phyloP scores from a whole-genome alignment of 2,888 invertebrate genomes.

The Ormyrus pomaceus region DNA sequence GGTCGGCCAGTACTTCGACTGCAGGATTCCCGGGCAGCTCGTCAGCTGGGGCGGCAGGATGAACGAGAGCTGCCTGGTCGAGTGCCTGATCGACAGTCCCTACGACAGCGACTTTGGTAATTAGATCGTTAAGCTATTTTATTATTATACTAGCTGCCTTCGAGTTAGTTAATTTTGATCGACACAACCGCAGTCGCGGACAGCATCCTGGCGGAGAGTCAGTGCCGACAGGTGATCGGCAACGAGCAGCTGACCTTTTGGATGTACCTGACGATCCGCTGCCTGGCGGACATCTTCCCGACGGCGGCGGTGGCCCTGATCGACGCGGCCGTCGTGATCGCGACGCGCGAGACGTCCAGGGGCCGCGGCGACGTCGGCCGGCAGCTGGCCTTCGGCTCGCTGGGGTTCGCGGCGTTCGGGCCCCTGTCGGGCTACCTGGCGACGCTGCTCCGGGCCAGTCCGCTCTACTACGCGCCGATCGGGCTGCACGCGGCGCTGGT shows the following conservation, averaged over 20 bases:
- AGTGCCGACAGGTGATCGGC: conserved; percentile 80
- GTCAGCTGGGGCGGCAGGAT: conserved; percentile 70
- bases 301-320: conserved; percentile 84
- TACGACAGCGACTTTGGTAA: conserved; percentile 72
- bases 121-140: neutral
- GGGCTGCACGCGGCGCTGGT: conserved; percentile 78
- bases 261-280: conserved; percentile 83
- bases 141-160: too few species aligned
- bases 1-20: conserved; percentile 75
- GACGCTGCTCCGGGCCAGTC: conserved; percentile 57
- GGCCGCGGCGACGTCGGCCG: conserved; percentile 88
- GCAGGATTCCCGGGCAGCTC: conserved; percentile 80
- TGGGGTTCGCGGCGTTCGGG: conserved; percentile 85
- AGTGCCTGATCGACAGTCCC: conserved; percentile 84
- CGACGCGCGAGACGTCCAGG: conserved; percentile 87
- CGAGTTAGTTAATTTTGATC: neutral
- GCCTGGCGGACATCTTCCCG: conserved; percentile 86
- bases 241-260: conserved; percentile 83
- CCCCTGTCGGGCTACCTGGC: conserved; percentile 77
- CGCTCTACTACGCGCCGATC: conserved; percentile 78
- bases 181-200: conserved; percentile 63
- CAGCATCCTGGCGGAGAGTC: conserved; percentile 82
- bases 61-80: conserved; percentile 80
- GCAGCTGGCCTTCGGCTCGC: conserved; percentile 85
- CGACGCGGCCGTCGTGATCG: conserved; percentile 87